Percentiles rank a stretch among this genome's conserved stretches.
These are phyloP conservation scores for Caerostris extrusa DNA, from an alignment of 1,140 invertebrate genomes.

Conservation along the genomic window DNA sequence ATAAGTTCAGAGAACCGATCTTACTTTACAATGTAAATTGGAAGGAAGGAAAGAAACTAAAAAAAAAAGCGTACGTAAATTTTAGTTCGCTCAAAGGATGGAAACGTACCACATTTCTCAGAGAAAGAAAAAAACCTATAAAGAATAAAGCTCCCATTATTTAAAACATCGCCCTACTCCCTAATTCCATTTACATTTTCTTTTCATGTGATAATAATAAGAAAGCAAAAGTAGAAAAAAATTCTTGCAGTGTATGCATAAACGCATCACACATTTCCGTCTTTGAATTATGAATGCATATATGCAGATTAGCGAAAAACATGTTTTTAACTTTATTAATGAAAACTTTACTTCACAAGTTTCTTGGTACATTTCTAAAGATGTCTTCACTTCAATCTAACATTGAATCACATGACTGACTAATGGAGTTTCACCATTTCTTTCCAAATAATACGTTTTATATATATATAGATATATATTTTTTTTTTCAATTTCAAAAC, in stretches of 20 bases:
- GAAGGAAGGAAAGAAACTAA: conserved; percentile 6
- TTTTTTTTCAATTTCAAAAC: background rate
- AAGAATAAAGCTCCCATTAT: background rate
- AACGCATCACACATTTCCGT: conserved; percentile 29
- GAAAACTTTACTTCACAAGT: conserved; percentile 40
- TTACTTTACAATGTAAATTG: conserved; percentile 52
- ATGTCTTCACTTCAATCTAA: conserved; percentile 34
- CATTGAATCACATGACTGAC: background rate
- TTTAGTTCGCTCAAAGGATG: conserved; percentile 24
- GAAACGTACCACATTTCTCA: background rate
- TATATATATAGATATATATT: too few species aligned
- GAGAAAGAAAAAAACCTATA: background rate
- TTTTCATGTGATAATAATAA: conserved; percentile 51
- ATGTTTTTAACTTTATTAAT: conserved; percentile 47
- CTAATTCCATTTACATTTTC: conserved; percentile 36
- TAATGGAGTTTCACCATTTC: conserved; percentile 20
- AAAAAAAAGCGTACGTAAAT: background rate
- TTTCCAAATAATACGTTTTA: conserved; percentile 13
- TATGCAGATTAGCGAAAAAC: conserved; percentile 43
- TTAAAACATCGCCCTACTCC: conserved; percentile 32
- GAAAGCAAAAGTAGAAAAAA: conserved; percentile 23
- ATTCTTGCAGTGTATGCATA: conserved; percentile 23
- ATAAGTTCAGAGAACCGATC: background rate
- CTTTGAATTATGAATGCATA: conserved; percentile 46
- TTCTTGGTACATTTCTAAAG: background rate